Evolutionary conservation across 37 sponge, comb jelly and placozoan genomes (phyloP).

Genomic region (Aplysina aerophoba): DNA sequence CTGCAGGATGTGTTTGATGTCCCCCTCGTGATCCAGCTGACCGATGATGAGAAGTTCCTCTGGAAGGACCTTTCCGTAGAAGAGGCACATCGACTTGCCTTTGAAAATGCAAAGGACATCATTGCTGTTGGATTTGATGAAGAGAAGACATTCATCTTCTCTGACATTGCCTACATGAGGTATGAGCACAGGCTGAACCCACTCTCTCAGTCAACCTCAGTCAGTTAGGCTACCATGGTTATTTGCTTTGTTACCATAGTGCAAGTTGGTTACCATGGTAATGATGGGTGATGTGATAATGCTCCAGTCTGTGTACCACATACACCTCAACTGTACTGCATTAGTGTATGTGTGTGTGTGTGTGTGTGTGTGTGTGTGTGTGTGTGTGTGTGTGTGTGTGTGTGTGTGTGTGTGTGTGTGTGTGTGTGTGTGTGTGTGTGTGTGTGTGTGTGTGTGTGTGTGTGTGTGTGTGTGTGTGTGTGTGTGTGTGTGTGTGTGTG

Average conservation of each 20-base stretch:
- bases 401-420: constrained; percentile 34
- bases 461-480: constrained; percentile 29
- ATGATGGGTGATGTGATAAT: too few species aligned
- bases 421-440: constrained; percentile 37
- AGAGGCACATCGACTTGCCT: constrained; percentile 88
- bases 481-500: constrained; percentile 25
- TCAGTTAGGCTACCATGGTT: too few species aligned
- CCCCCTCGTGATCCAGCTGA: constrained; percentile 97
- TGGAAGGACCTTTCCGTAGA: constrained; percentile 95
- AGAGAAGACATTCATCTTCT: constrained; percentile 98
- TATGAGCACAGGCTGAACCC: neutral
- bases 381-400: constrained; percentile 36
- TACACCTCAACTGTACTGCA: too few species aligned
- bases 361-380: constrained; percentile 29
- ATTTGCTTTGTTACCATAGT: neutral
- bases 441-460: constrained; percentile 13
- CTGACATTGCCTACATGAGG: constrained; percentile 95
- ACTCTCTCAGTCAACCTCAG: too few species aligned
- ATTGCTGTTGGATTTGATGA: constrained; percentile 97
- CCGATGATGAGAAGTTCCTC: constrained; percentile 99
- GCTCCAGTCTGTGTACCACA: too few species aligned
- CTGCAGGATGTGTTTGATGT: constrained; percentile 99
- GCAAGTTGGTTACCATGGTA: too few species aligned
- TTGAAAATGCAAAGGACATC: constrained; percentile 98
- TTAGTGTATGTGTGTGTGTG: constrained; percentile 33